Percentiles rank a stretch among this genome's conserved stretches.
These are phyloP conservation scores for Serranus cabrilla DNA, from an alignment of 2,797 vertebrate species.

Conservation along the genomic window DNA sequence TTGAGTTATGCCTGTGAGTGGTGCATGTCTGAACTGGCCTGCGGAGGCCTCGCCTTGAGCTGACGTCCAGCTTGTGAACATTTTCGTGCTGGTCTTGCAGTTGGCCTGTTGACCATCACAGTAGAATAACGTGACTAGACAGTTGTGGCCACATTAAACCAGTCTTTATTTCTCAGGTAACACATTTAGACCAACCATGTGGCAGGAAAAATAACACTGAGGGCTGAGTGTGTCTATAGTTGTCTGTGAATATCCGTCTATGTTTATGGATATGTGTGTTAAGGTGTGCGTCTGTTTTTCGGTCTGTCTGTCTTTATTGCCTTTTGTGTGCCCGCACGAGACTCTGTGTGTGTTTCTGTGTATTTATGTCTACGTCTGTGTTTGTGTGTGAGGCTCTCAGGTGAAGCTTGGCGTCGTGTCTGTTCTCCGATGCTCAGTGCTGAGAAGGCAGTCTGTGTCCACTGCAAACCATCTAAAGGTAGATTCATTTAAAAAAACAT, in stretches of 20 bases:
- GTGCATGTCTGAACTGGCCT: conserved; percentile 50
- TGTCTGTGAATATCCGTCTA: conserved; percentile 45
- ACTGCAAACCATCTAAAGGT: conserved; percentile 11
- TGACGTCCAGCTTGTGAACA: conserved; percentile 5
- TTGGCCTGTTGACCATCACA: conserved; percentile 11
- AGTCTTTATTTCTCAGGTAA: conserved; percentile 22
- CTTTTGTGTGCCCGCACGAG: conserved; percentile 31
- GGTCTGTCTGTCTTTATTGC: conserved; percentile 59
- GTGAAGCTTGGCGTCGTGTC: conserved; percentile 65
- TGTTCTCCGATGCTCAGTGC: conserved; percentile 13
- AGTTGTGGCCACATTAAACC: conserved; percentile 16
- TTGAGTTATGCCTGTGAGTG: conserved; percentile 44
- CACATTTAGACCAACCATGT: conserved; percentile 27
- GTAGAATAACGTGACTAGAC: conserved; percentile 23
- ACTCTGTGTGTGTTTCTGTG: conserved; percentile 31
- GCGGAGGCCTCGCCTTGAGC: conserved; percentile 20
- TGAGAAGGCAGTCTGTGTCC: neutral
- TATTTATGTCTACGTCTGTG: conserved; percentile 62
- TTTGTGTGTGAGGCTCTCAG: conserved; percentile 60
- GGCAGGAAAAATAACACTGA: conserved; percentile 45
- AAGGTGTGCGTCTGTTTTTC: conserved; percentile 41
- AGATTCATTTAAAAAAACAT: neutral
- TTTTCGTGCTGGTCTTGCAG: conserved; percentile 17
- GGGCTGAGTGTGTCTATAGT: conserved; percentile 32
- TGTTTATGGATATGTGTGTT: conserved; percentile 47